phyloP scores from a whole-genome alignment of 2,113 vertebrate genomes.

The Oreocharis arfaki region DNA sequence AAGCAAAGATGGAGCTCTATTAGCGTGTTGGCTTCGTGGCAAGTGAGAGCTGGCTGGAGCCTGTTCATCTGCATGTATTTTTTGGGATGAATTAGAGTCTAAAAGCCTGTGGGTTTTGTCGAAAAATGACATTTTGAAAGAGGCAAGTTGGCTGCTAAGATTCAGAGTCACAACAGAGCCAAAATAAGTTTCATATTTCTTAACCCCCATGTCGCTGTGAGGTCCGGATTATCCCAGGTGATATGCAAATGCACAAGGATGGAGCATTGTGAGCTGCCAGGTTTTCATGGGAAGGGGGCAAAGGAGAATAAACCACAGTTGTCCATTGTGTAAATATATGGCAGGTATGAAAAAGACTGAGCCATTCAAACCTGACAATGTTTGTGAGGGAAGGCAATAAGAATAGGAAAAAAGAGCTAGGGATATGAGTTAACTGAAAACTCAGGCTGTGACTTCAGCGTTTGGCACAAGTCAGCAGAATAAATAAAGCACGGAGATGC shows the following conservation, averaged over 20 bases:
- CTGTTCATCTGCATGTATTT: slow-evolving; percentile 34
- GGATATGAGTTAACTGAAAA: background rate
- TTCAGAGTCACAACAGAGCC: background rate
- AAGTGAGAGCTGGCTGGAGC: slow-evolving; percentile 36
- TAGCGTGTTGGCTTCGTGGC: slow-evolving; percentile 13
- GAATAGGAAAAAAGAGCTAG: background rate
- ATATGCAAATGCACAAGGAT: background rate
- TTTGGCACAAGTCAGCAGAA: slow-evolving; percentile 21
- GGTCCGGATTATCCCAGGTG: background rate
- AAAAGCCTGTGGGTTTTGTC: background rate
- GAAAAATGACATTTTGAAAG: slow-evolving; percentile 42
- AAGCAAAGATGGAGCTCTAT: slow-evolving; percentile 11
- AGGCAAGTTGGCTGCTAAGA: slow-evolving; percentile 29
- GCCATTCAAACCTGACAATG: background rate
- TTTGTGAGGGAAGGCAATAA: background rate
- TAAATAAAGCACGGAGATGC: slow-evolving; percentile 4
- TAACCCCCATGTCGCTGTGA: background rate
- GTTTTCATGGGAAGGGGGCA: background rate
- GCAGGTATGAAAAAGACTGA: background rate
- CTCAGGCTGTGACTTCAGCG: slow-evolving; percentile 23
- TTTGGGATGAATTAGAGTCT: slow-evolving; percentile 37
- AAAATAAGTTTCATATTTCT: slow-evolving; percentile 45
- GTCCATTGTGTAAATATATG: background rate
- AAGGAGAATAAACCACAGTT: background rate
- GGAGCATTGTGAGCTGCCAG: background rate